phyloP scores from a whole-genome alignment of 2,888 invertebrate genomes.

The Anthophora plumipes region DNA sequence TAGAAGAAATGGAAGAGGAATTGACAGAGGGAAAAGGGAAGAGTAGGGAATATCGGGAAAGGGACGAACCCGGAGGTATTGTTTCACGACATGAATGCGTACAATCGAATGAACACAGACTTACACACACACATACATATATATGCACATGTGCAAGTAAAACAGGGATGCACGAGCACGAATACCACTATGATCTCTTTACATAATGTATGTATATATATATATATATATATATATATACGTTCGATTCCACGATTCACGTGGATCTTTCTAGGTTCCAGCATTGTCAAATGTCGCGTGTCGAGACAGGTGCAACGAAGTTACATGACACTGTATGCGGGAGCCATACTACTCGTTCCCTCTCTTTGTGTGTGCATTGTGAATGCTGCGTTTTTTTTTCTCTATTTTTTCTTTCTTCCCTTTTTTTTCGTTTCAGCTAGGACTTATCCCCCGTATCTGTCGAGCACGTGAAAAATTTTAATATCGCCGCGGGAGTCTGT shows the following conservation, averaged over 20 bases:
- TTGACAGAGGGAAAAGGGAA: constrained; percentile 37
- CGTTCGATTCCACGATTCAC: constrained; percentile 1
- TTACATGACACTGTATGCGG: constrained; percentile 13
- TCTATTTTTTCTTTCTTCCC: no score
- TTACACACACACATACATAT: neutral
- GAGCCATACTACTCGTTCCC: constrained; percentile 17
- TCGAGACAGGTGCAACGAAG: constrained; percentile 26
- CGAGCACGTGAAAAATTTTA: constrained; percentile 48
- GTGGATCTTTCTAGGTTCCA: neutral
- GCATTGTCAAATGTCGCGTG: constrained; percentile 41
- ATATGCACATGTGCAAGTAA: no score
- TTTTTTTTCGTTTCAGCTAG: neutral
- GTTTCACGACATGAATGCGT: constrained; percentile 72
- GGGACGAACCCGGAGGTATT: constrained; percentile 59
- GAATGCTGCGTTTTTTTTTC: constrained; percentile 4
- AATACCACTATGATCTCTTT: neutral
- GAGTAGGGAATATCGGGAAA: constrained; percentile 37
- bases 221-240: neutral
- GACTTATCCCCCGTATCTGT: constrained; percentile 18
- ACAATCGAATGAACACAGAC: constrained; percentile 50
- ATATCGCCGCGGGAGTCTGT: constrained; percentile 37
- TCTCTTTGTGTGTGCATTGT: constrained; percentile 13
- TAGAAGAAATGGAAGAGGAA: constrained; percentile 30
- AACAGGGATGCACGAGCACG: neutral
- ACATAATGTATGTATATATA: no score